These are phyloP conservation scores for Ctenochaetus hawaiiensis DNA, from an alignment of 2,797 vertebrate species.

Conservation along the genomic window DNA sequence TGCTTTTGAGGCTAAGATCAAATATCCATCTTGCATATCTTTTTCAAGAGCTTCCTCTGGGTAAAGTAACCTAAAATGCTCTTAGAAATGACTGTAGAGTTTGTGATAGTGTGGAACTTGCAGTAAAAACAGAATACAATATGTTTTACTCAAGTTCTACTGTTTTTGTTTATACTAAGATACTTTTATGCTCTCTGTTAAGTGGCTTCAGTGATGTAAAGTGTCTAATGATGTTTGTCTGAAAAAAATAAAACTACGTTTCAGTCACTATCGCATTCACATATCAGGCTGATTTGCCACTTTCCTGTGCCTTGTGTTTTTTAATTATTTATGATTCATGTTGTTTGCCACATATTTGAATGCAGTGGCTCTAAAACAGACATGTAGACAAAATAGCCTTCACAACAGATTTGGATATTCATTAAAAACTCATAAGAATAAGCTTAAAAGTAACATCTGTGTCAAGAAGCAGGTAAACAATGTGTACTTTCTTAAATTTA, in stretches of 20 bases:
- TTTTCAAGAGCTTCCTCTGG: neutral
- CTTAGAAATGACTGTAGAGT: neutral
- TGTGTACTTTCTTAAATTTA: neutral
- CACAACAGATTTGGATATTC: neutral
- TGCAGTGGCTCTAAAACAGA: neutral
- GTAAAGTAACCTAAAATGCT: neutral
- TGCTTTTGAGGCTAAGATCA: constrained; percentile 9
- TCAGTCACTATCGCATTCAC: too few species aligned
- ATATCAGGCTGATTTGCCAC: neutral
- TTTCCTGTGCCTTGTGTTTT: too few species aligned
- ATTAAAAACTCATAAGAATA: neutral
- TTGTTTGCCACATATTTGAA: neutral
- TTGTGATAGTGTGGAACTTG: too few species aligned
- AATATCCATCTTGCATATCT: neutral
- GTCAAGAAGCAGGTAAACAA: neutral
- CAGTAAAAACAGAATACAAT: neutral
- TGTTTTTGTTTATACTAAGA: neutral
- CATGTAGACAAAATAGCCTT: neutral
- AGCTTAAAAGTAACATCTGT: neutral
- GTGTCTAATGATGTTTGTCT: neutral
- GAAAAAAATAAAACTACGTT: too few species aligned
- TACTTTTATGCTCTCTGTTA: neutral
- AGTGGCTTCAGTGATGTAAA: too few species aligned
- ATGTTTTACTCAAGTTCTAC: neutral
- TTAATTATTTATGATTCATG: too few species aligned